Conservation (phyloP, 2,797 vertebrate species). For the Silurus lanzhouensis region DNA sequence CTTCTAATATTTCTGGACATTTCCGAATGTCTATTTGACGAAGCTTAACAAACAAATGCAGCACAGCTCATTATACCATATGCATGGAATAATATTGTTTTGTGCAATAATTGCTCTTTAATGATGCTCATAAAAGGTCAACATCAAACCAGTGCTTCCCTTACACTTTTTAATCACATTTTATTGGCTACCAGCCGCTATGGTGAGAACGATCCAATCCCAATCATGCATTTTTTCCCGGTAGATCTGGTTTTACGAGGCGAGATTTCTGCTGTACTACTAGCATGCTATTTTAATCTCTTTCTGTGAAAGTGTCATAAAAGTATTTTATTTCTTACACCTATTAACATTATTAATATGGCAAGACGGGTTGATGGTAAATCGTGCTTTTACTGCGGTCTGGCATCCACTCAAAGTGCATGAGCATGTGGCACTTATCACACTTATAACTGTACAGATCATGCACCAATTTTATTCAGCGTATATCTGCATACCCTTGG, state of each 20-base stretch:
- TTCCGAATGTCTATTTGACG: neutral
- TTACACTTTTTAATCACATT: neutral
- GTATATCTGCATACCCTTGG: neutral
- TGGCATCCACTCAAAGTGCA: slow-evolving; percentile 13
- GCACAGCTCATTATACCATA: neutral
- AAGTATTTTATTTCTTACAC: slow-evolving; percentile 15
- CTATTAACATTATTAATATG: slow-evolving; percentile 31
- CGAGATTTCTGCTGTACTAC: slow-evolving; percentile 2
- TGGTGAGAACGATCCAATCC: slow-evolving; percentile 1
- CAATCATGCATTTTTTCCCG: neutral
- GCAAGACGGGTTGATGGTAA: slow-evolving; percentile 6
- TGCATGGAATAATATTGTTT: slow-evolving; percentile 10
- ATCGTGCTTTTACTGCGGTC: slow-evolving; percentile 18
- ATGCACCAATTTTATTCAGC: slow-evolving; percentile 4
- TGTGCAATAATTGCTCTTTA: slow-evolving; percentile 15
- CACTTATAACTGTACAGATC: neutral
- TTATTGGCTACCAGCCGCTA: slow-evolving; percentile 6
- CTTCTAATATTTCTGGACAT: neutral
- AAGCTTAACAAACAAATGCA: neutral
- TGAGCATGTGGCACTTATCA: slow-evolving; percentile 28
- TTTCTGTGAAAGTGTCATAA: slow-evolving; percentile 13
- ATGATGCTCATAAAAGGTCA: slow-evolving; percentile 16
- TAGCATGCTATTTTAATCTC: slow-evolving; percentile 15
- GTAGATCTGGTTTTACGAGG: slow-evolving; percentile 20
- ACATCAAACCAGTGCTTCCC: neutral